phyloP scores from a whole-genome alignment of 2,888 invertebrate genomes.

The Drosophila barbarae region DNA sequence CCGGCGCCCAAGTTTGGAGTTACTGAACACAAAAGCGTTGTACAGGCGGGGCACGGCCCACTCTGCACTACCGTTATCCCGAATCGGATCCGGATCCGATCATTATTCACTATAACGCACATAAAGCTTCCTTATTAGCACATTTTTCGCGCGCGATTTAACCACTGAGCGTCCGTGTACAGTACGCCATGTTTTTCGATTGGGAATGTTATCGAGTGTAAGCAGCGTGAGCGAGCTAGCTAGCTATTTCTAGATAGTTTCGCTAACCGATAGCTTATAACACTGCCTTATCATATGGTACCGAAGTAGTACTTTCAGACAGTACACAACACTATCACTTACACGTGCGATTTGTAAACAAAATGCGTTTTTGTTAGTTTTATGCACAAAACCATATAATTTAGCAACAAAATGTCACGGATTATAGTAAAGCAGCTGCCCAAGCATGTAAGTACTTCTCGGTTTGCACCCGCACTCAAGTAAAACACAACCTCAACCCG shows the following conservation, averaged over 20 bases:
- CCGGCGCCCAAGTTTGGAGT: background rate
- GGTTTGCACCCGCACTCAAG: background rate
- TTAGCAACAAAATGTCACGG: constrained; percentile 82
- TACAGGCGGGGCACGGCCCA: background rate
- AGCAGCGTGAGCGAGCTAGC: background rate
- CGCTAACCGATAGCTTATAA: background rate
- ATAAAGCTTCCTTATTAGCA: background rate
- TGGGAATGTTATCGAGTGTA: background rate
- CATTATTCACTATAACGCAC: background rate
- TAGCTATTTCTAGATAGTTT: background rate
- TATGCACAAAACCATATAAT: background rate
- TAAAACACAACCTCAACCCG: background rate
- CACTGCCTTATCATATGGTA: background rate
- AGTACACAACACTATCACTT: constrained; percentile 4
- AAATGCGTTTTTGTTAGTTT: constrained; percentile 49
- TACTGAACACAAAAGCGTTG: background rate
- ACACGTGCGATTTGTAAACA: constrained; percentile 56
- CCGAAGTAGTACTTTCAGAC: background rate
- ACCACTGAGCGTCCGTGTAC: too few species aligned
- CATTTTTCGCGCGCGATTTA: background rate
- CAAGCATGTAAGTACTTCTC: constrained; percentile 84
- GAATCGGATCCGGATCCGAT: background rate
- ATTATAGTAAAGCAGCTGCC: constrained; percentile 95
- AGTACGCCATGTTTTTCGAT: background rate
- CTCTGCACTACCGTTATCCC: background rate